Evolutionary conservation across 64 coral and sea anemone species (phyloP).

Genomic region (Stylophora pistillata): DNA sequence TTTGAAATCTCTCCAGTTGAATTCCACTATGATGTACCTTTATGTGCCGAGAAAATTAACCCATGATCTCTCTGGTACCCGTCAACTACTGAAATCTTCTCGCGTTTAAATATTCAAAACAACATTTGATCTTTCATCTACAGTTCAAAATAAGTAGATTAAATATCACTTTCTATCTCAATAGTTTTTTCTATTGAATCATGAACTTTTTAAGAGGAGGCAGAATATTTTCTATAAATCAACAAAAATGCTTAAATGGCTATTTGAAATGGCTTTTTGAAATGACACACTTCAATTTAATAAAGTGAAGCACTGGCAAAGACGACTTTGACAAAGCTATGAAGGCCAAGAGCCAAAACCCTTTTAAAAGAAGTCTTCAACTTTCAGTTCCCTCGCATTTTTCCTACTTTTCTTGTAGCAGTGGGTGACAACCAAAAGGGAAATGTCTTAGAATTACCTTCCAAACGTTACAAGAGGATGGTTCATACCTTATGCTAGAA

Average conservation of each 20-base stretch:
- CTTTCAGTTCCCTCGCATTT: not conserved
- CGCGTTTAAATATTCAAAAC: conserved; percentile 44
- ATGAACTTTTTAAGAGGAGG: not conserved
- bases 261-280: too few relatives aligned
- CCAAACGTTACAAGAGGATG: not conserved
- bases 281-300: not conserved
- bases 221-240: not conserved
- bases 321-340: not conserved
- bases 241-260: not conserved
- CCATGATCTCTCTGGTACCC: not conserved
- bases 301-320: not conserved
- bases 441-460: not conserved
- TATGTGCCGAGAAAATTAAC: not conserved
- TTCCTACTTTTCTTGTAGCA: too few relatives aligned
- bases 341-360: not conserved
- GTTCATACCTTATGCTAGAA: conserved; percentile 67
- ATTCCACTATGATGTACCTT: not conserved
- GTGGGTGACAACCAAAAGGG: too few relatives aligned
- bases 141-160: not conserved
- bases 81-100: not conserved
- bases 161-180: not conserved
- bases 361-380: not conserved
- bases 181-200: not conserved
- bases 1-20: not conserved
- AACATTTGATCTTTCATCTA: conserved; percentile 22